Base-by-base conservation (phyloP, 1,140 invertebrate genomes). In the Euura lappo region DNA sequence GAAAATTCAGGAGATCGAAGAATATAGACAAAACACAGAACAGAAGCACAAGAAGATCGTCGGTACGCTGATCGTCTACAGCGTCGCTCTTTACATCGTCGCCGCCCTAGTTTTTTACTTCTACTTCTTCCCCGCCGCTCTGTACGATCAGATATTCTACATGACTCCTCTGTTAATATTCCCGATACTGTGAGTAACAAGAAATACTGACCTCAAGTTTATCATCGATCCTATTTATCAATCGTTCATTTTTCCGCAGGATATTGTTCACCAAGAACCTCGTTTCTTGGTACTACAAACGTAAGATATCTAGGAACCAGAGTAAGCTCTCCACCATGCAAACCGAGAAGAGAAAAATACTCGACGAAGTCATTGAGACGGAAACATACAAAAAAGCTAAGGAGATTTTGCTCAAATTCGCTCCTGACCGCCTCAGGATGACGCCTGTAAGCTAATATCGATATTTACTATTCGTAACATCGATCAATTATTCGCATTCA, bases 311-410 rank as follows among this genome's bases (percentile, higher is more conserved):
- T 70, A 92, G 91, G 81, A 97, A 97, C 88, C 92, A 94, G 86
- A 89, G 91, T 74, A 94, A 93, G 85, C 87, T 98, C 66, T 86
- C 85, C 70, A 90, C 91, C 67, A 91, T 98, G 81, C 90, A 92
- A 77, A 91, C 92, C 72, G 92, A 96, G 78, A 98, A 97, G 82
- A 95, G 94, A 83, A 93, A 95, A 85, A 94, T 99, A 78, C 88
- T 99, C 65, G 97, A 99, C 82, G 93, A 97, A 86, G 97, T 99
- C 46, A 98, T 97, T 91, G 97, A 99, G 83, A 99, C 93, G 68
- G 98, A 99, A 89, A 99, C 97, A 2, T 99, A 98, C 85, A 99
- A 99, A 89, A 96, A 97, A 80, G 97, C 96, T 2, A 97, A 95
- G 88, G 93, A 96, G 86, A 96, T 98, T 79, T 88, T 98, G 69